Conservation (phyloP, 2,888 invertebrate genomes). For the Odontomyia ornata region DNA sequence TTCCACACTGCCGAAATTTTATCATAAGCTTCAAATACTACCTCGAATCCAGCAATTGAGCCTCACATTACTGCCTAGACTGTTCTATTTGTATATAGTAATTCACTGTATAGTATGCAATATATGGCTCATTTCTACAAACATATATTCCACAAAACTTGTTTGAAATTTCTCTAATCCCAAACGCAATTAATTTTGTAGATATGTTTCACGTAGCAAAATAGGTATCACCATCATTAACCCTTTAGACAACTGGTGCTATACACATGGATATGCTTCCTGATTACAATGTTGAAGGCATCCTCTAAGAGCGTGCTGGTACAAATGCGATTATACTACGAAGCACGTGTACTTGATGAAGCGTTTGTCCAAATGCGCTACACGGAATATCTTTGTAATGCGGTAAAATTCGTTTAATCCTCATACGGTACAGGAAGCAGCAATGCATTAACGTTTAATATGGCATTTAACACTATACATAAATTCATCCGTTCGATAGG, state of each 20-base stretch:
- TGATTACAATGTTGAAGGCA: not conserved
- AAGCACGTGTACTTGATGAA: slow-evolving; percentile 1
- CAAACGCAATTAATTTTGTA: not conserved
- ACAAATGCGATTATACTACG: not conserved
- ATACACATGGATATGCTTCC: no score
- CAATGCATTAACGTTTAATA: not conserved
- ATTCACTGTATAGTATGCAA: no score
- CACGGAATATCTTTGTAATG: not conserved
- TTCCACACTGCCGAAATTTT: no score
- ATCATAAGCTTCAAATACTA: no score
- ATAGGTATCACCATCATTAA: not conserved
- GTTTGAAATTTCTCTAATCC: not conserved
- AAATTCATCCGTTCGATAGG: not conserved
- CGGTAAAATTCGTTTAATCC: not conserved
- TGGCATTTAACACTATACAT: not conserved
- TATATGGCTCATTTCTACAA: no score
- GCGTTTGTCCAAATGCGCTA: not conserved
- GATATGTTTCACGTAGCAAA: not conserved
- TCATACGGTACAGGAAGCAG: not conserved
- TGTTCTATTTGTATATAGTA: no score
- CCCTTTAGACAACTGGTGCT: not conserved
- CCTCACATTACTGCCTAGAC: no score
- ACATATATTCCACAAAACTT: not conserved
- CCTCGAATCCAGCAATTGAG: no score
- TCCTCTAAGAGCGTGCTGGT: not conserved